Conservation (phyloP, 2,797 vertebrate species). For the Myotis daubentonii region DNA sequence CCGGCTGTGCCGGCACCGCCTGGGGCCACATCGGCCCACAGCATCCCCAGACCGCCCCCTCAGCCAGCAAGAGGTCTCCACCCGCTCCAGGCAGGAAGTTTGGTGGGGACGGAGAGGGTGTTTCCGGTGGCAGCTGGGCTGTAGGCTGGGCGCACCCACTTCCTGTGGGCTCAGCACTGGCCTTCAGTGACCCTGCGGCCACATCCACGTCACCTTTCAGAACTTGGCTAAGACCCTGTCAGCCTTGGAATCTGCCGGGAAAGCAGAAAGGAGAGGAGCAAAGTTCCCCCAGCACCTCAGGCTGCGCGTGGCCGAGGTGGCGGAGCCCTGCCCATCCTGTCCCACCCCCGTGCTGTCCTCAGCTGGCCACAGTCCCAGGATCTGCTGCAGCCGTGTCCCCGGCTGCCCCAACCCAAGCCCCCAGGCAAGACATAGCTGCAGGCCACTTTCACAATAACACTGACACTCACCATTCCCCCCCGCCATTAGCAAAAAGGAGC, state of each 20-base stretch:
- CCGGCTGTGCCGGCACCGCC: neutral
- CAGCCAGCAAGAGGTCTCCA: neutral
- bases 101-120: no score
- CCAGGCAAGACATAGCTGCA: neutral
- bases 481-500: neutral
- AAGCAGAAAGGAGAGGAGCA: conserved; percentile 59
- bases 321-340: neutral
- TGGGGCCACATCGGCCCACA: neutral
- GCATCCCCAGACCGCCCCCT: accelerated
- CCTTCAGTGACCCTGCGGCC: neutral
- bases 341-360: neutral
- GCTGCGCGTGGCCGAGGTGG: neutral
- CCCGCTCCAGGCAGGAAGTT: conserved; percentile 6
- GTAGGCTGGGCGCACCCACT: neutral
- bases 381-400: neutral
- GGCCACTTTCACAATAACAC: neutral
- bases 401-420: neutral
- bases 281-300: neutral
- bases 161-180: conserved; percentile 42
- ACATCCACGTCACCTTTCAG: neutral
- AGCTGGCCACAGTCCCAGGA: neutral
- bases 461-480: neutral
- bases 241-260: neutral
- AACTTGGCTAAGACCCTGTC: conserved; percentile 7
- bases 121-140: conserved; percentile 5